phyloP scores from a whole-genome alignment of 2,113 vertebrate genomes.

The Spea multiplicata region DNA sequence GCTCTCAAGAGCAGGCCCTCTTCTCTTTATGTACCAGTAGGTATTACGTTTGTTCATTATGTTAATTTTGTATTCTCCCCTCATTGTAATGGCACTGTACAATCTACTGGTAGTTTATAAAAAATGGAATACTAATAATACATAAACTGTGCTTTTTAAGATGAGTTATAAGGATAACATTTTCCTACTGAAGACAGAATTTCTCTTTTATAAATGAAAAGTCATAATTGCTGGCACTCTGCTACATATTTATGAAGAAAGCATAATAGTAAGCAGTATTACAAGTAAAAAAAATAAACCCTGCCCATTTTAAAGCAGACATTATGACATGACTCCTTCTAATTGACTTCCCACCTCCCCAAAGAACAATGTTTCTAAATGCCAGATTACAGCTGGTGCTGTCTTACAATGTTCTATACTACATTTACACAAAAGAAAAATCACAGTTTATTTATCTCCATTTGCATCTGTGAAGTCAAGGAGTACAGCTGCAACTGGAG shows the following conservation, averaged over 20 bases:
- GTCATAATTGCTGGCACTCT: slow-evolving; percentile 27
- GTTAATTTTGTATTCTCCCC: too few species aligned
- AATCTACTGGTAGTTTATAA: too few species aligned
- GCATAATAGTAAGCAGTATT: slow-evolving; percentile 33
- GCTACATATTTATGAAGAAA: slow-evolving; percentile 39
- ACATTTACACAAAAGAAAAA: slow-evolving; percentile 26
- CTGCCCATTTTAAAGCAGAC: slow-evolving; percentile 18
- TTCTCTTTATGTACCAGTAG: too few species aligned
- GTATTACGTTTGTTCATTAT: too few species aligned
- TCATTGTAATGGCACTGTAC: too few species aligned
- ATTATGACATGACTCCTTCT: slow-evolving; percentile 44
- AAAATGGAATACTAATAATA: too few species aligned
- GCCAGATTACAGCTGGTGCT: slow-evolving; percentile 42
- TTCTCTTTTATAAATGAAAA: slow-evolving; percentile 24
- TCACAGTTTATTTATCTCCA: slow-evolving; percentile 34
- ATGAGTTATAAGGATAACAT: background rate
- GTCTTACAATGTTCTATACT: slow-evolving; percentile 26
- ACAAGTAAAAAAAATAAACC: slow-evolving; percentile 20
- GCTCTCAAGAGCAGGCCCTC: too few species aligned
- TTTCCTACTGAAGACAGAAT: slow-evolving; percentile 14
- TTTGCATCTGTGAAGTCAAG: slow-evolving; percentile 38
- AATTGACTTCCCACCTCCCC: slow-evolving; percentile 25
- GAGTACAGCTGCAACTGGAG: slow-evolving; percentile 32
- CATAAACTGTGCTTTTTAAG: too few species aligned
- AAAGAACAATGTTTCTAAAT: slow-evolving; percentile 42